Evolutionary conservation across 2,797 vertebrate species (phyloP).

Genomic region (Gephyroberyx darwinii): DNA sequence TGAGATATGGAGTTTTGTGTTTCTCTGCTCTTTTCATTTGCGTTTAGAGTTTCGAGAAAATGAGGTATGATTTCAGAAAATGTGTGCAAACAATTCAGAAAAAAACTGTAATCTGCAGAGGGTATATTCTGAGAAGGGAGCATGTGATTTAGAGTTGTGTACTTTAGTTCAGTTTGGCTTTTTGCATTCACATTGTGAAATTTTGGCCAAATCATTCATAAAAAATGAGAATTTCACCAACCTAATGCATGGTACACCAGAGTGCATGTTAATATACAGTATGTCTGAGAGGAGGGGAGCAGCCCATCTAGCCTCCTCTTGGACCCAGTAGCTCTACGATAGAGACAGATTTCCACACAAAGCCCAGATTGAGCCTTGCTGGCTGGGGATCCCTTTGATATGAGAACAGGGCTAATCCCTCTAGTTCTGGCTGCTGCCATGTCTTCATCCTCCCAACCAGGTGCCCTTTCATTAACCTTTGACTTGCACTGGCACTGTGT

Average conservation of each 20-base stretch:
- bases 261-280: conserved; percentile 24
- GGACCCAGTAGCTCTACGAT: conserved; percentile 65
- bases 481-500: conserved; percentile 80
- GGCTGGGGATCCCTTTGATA: conserved; percentile 84
- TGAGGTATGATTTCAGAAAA: too few species aligned
- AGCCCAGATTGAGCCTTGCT: conserved; percentile 78
- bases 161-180: too few species aligned
- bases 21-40: too few species aligned
- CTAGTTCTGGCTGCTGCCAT: conserved; percentile 76
- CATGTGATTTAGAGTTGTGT: too few species aligned
- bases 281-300: conserved; percentile 64
- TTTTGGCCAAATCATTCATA: too few species aligned
- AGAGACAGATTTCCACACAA: conserved; percentile 80
- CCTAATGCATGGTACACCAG: conserved; percentile 15
- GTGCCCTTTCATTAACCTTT: conserved; percentile 88
- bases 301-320: conserved; percentile 51
- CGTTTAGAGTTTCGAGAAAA: too few species aligned
- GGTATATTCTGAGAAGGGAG: too few species aligned
- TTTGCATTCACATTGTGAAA: neutral
- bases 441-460: conserved; percentile 85
- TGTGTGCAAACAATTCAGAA: too few species aligned
- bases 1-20: too few species aligned
- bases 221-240: conserved; percentile 2
- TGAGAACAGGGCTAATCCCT: conserved; percentile 84
- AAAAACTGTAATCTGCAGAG: too few species aligned